These are phyloP conservation scores for Cirrhinus molitorella DNA, from an alignment of 2,797 vertebrate species.

Conservation along the genomic window DNA sequence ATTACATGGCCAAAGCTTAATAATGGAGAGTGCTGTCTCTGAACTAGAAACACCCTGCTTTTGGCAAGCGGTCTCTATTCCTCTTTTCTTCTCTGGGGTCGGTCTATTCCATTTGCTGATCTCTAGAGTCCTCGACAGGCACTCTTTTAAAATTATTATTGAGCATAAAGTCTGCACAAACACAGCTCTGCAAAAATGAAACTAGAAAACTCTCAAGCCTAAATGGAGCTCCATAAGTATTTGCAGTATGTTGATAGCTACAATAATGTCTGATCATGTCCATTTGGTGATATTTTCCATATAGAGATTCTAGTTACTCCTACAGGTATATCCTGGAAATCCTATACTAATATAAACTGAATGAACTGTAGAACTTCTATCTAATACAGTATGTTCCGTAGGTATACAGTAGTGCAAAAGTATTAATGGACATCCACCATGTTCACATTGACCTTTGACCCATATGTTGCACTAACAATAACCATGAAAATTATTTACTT, in stretches of 20 bases:
- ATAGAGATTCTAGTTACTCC: background rate
- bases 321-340: background rate
- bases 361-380: background rate
- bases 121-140: constrained; percentile 45
- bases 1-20: constrained; percentile 46
- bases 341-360: background rate
- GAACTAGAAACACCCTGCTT: constrained; percentile 47
- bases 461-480: background rate
- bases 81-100: constrained; percentile 41
- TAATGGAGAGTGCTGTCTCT: constrained; percentile 50
- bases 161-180: constrained; percentile 43
- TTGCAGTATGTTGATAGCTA: background rate
- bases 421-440: background rate
- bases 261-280: background rate
- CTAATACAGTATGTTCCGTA: background rate
- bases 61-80: constrained; percentile 38
- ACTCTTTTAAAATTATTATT: constrained; percentile 43
- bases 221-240: background rate
- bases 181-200: constrained; percentile 8
- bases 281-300: constrained; percentile 8
- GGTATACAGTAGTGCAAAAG: background rate
- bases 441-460: background rate
- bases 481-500: background rate
- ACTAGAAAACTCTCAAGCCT: background rate
- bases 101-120: constrained; percentile 54